A percentile compares a stretch with the other conserved stretches of the same genome.
phyloP scores from a whole-genome alignment of 2,888 invertebrate genomes.

The Mimachlamys varia region DNA sequence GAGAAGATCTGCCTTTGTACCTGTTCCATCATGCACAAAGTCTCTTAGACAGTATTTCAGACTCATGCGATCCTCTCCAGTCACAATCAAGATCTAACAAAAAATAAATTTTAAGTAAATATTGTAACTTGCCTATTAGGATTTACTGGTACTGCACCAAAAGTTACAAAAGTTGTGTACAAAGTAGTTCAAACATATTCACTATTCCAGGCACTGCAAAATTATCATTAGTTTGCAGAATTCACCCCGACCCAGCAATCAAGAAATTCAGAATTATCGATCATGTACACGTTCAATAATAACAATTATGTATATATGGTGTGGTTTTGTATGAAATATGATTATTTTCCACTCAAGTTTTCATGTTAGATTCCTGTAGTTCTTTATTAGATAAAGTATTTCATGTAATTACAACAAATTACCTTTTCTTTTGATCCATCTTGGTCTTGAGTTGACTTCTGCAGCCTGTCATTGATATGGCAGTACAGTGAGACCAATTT shows the following conservation, averaged over 20 bases:
- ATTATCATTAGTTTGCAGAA: neutral
- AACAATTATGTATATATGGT: too few relatives aligned
- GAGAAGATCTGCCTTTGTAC: neutral
- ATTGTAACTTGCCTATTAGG: too few relatives aligned
- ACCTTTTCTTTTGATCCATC: constrained; percentile 23
- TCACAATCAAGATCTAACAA: neutral
- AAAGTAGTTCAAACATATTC: too few relatives aligned
- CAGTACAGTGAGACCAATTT: constrained; percentile 30
- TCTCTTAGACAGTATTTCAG: neutral
- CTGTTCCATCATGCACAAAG: neutral
- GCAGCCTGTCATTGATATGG: constrained; percentile 12
- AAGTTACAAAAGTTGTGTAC: too few relatives aligned
- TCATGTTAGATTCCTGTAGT: neutral
- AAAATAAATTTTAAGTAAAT: neutral
- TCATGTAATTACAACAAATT: neutral
- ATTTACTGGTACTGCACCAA: too few relatives aligned
- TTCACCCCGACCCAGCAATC: neutral
- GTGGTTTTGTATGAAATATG: neutral
- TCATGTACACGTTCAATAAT: neutral
- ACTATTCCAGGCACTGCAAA: too few relatives aligned
- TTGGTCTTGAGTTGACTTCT: neutral
- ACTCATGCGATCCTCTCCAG: neutral
- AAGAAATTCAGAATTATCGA: neutral
- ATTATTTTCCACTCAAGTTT: neutral
- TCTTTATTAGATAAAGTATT: neutral